These are phyloP conservation scores for Agrotis exclamationis DNA, from an alignment of 2,888 invertebrate genomes.

Conservation along the genomic window DNA sequence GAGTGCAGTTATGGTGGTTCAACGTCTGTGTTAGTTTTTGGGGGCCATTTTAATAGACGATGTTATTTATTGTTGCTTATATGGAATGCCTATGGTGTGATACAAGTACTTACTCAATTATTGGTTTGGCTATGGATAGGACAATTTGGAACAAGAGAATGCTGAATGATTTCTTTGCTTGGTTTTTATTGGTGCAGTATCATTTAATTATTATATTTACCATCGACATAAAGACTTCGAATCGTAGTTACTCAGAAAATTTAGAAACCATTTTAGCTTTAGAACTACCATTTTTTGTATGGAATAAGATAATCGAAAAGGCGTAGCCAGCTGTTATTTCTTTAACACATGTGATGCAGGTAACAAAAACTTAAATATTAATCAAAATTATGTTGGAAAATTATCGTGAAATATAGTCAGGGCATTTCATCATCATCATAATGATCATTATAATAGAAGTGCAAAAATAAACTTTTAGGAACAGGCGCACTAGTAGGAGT, in stretches of 20 bases:
- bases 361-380: conserved; percentile 22
- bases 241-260: no score
- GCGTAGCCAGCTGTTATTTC: conserved; percentile 34
- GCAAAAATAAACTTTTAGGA: background rate
- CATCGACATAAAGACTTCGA: no score
- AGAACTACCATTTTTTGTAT: background rate
- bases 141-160: background rate
- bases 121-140: background rate
- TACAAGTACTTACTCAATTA: background rate
- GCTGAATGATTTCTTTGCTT: background rate
- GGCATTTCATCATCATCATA: no score
- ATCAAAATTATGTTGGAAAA: background rate
- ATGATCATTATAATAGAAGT: no score
- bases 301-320: background rate
- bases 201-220: no score
- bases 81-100: background rate
- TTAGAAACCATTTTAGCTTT: background rate
- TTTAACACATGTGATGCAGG: conserved; percentile 28
- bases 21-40: conserved; percentile 57
- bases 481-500: no score
- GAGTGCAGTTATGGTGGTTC: conserved; percentile 69
- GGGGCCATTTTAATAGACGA: conserved; percentile 51
- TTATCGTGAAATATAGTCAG: background rate
- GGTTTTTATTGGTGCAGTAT: background rate
- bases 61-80: conserved; percentile 3